Base-by-base conservation (phyloP, 2,888 invertebrate genomes). In the Athrips mouffetella region DNA sequence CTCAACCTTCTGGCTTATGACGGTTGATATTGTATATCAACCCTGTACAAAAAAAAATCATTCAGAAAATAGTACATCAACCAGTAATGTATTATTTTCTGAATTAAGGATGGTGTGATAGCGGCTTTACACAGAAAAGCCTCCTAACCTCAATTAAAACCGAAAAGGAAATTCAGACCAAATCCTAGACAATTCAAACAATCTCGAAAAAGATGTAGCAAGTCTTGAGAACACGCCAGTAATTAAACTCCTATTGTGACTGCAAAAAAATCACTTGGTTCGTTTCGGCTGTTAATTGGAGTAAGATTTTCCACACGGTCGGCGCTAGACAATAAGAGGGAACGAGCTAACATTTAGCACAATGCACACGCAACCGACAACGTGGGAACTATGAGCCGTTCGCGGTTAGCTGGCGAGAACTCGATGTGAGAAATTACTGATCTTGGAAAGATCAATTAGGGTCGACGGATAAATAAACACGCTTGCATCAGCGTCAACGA, bases 291-390 rank as follows among this genome's bases (percentile, higher is more conserved):
- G 58, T 56, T 79, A 80, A 81, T 80, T 77, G 72, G 66, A 67
- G 70, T 71, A 65, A 72, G 68, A 73, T 77, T 81, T 80, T 80
- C 77, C 79, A 74, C 66, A 70, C 60, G 67, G 73, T 59, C 70
- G 58, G 60, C 57, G 62, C 49, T 60, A 52, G 60, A 80, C 75
- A 77, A 79, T 80, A 64, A 72, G 58, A 62, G 78, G 74, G 79
- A 81, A 80, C 76, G 70, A 62, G 63, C 72, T 76, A 76, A 70
- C 75, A 76, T 79, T 76, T 73, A 63, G 62, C 55, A 61, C 65
- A 66, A 66, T 67, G 55, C 52, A 50, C 56, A 56, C 59, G 58
- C 57, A 55, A 59, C 48, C 44, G 21, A 50, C 51, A 55, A 62
- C 68, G 76, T 74, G 73, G 58, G 65, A 67, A 66, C 18, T 47